Percentiles rank a stretch among this genome's conserved stretches.
Conservation (phyloP, 2,888 invertebrate species). For the Pimpla rufipes region DNA sequence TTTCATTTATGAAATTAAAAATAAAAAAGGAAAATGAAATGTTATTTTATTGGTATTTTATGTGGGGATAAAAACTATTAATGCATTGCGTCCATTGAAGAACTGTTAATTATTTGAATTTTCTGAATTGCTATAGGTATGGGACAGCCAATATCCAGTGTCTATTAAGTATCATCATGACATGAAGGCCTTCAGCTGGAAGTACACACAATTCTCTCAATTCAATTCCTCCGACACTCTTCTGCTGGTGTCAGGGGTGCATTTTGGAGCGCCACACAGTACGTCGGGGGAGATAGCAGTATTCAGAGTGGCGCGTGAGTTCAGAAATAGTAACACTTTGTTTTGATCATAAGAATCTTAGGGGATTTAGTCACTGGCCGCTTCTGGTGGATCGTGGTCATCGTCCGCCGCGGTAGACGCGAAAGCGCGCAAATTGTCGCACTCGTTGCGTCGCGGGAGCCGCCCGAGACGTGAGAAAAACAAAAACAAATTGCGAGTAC, state of each 20-base stretch:
- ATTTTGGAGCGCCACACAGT: constrained; percentile 91
- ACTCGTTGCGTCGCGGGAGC: background rate
- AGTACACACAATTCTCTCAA: constrained; percentile 94
- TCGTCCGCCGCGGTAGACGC: background rate
- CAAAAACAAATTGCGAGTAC: constrained; percentile 4
- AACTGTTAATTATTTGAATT: background rate
- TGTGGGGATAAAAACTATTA: too few relatives aligned
- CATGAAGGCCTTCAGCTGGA: constrained; percentile 94
- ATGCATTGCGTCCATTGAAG: background rate
- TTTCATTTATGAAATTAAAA: too few relatives aligned
- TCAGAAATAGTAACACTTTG: constrained; percentile 57
- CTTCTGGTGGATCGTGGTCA: background rate
- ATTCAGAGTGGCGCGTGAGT: constrained; percentile 90
- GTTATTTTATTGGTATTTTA: too few relatives aligned
- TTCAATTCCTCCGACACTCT: constrained; percentile 94
- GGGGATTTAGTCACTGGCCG: constrained; percentile 15
- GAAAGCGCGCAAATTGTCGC: constrained; percentile 1
- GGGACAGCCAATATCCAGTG: constrained; percentile 91
- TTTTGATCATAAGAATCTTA: constrained; percentile 40
- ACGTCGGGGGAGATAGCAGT: constrained; percentile 96
- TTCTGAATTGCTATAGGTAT: constrained; percentile 87
- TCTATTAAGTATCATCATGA: constrained; percentile 90
- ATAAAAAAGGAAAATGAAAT: too few relatives aligned
- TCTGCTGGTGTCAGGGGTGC: constrained; percentile 93
- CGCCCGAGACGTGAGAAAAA: background rate